A percentile compares a stretch with the other conserved stretches of the same genome.
phyloP scores from a whole-genome alignment of 1,140 invertebrate species.

The Camponotus pennsylvanicus region DNA sequence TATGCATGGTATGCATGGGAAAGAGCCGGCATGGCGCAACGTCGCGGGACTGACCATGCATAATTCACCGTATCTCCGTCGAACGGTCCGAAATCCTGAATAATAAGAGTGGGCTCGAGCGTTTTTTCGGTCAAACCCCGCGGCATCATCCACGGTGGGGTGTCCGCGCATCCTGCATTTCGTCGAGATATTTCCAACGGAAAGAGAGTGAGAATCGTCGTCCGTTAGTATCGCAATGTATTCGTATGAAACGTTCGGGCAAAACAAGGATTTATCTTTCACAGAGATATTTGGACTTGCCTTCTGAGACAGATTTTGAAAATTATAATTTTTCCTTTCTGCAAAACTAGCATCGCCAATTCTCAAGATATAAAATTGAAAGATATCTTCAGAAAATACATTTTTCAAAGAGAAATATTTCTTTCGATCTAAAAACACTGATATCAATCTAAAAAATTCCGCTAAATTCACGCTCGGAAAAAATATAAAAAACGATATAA shows the following conservation, averaged over 20 bases:
- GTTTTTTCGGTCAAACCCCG: constrained; percentile 56
- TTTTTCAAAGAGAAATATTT: background rate
- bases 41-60: constrained; percentile 73
- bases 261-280: background rate
- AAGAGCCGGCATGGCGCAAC: constrained; percentile 64
- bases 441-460: background rate
- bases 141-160: background rate
- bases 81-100: constrained; percentile 81
- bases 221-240: background rate
- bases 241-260: background rate
- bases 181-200: constrained; percentile 41
- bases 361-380: background rate
- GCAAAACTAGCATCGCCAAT: background rate
- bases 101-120: constrained; percentile 73
- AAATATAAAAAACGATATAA: background rate
- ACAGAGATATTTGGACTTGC: background rate
- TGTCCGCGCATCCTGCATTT: constrained; percentile 28
- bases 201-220: constrained; percentile 8
- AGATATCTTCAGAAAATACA: background rate
- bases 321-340: background rate
- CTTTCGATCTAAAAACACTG: background rate
- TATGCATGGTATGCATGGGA: constrained; percentile 77
- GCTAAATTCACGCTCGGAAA: background rate
- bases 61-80: constrained; percentile 68
- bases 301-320: background rate